Evolutionary conservation across 2,113 vertebrate genomes (phyloP).

Genomic region (Vidua macroura): DNA sequence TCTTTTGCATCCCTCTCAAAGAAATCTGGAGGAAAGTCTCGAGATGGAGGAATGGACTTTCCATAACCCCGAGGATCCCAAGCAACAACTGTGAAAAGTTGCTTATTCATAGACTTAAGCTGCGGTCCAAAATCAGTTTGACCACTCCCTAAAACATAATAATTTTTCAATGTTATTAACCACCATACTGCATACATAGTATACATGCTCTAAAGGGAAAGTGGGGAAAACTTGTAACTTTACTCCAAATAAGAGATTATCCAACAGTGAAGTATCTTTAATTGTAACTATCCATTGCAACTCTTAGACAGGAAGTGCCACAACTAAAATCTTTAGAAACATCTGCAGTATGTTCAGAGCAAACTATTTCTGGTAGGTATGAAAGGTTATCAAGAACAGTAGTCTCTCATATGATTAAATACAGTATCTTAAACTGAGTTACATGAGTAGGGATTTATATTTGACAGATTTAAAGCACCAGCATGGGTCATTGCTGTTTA

Average conservation of each 20-base stretch:
- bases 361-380: background rate
- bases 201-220: background rate
- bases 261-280: background rate
- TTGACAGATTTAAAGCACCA: background rate
- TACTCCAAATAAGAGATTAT: background rate
- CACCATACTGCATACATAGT: background rate
- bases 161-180: background rate
- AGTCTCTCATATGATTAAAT: background rate
- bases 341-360: background rate
- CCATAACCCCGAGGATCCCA: slow-evolving; percentile 93
- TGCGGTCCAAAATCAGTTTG: slow-evolving; percentile 89
- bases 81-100: slow-evolving; percentile 83
- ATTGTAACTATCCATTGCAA: background rate
- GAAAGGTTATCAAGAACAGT: background rate
- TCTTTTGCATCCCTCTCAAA: slow-evolving; percentile 91
- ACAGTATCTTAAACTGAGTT: background rate
- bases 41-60: slow-evolving; percentile 83
- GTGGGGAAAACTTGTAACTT: background rate
- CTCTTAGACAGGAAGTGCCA: background rate
- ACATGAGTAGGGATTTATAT: background rate
- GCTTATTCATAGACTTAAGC: slow-evolving; percentile 80
- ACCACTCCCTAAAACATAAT: slow-evolving; percentile 75
- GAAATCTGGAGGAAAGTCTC: slow-evolving; percentile 88
- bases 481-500: background rate
- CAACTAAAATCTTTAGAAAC: background rate